Evolutionary conservation across 2,888 invertebrate genomes (phyloP).

Genomic region (Caprella mutica): DNA sequence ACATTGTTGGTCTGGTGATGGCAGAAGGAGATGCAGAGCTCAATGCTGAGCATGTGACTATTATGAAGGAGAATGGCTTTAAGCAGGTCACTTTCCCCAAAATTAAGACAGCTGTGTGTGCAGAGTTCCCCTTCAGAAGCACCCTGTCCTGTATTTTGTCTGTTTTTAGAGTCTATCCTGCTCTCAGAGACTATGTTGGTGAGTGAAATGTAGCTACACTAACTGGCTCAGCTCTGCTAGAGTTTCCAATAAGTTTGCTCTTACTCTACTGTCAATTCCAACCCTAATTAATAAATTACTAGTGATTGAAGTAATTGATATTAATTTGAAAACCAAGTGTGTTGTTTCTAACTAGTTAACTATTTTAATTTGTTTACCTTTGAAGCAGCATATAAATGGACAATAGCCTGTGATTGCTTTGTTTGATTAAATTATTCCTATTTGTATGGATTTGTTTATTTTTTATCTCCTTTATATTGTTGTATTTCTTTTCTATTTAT

Average conservation of each 20-base stretch:
- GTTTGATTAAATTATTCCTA: neutral
- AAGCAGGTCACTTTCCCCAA: constrained; percentile 40
- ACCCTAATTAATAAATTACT: too few species aligned
- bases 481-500: neutral
- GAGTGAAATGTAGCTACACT: constrained; percentile 32
- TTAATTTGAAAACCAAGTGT: too few species aligned
- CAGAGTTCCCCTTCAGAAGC: constrained; percentile 42
- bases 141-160: constrained; percentile 43
- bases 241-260: too few species aligned
- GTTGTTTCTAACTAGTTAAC: too few species aligned
- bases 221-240: too few species aligned
- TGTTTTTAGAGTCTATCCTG: constrained; percentile 42
- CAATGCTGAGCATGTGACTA: constrained; percentile 34
- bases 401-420: too few species aligned
- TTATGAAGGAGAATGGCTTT: constrained; percentile 40
- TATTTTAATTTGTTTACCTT: too few species aligned
- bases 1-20: constrained; percentile 41
- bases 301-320: too few species aligned
- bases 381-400: too few species aligned
- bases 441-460: neutral
- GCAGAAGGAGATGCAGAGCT: constrained; percentile 35
- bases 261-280: too few species aligned
- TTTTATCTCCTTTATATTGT: neutral
- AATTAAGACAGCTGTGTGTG: constrained; percentile 41
- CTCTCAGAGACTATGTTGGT: constrained; percentile 40